Evolutionary conservation across 2,888 invertebrate species (phyloP), one percentile per base, ranked within the genome.

Genomic region (Tholera decimalis): DNA sequence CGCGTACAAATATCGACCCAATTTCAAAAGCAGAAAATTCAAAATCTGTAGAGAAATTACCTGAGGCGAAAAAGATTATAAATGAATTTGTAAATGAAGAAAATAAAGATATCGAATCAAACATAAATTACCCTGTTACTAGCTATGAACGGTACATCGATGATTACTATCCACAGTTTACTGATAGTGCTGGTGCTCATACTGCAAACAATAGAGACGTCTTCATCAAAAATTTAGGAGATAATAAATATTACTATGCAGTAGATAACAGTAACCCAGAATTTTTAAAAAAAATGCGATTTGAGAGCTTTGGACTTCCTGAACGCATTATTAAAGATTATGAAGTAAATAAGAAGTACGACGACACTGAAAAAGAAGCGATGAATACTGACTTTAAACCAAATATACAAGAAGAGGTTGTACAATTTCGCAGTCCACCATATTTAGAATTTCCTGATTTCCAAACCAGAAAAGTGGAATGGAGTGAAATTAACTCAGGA

Each of bases 161-260:
- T 5, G 94, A 94, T 60, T 95, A 94, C 57, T 94, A 92, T 56
- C 94, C 94, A 0, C 84, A 89, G 56, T 95, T 95, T 43, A 85
- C 83, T 33, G 92, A 91, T 13, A 89, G 85, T 61, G 73, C 82
- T 9, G n/a, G n/a, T n/a, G 81, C 79, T 4, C 85, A 85, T 43
- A 83, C 84, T 26, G 77, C 77, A 20, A 85, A 86, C 28, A 85
- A 85, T 35, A 89, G 89, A 73, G 88, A 88, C 57, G 79, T 83
- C 39, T 82, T 83, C 13, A 20, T 86, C 0, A 79, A 82, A 69
- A 86, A 86, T 65, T 80, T 88, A 51, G 84, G 86, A 11, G 83
- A 85, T 18, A 83, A 88, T 3, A 88, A 89, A 76, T 88, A 89
- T 78, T 89, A 85, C 50, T 92, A 93, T 39, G 83, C 85, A 6